Conservation (phyloP, 1,140 invertebrate species). For the Zaprionus tsacasi region DNA sequence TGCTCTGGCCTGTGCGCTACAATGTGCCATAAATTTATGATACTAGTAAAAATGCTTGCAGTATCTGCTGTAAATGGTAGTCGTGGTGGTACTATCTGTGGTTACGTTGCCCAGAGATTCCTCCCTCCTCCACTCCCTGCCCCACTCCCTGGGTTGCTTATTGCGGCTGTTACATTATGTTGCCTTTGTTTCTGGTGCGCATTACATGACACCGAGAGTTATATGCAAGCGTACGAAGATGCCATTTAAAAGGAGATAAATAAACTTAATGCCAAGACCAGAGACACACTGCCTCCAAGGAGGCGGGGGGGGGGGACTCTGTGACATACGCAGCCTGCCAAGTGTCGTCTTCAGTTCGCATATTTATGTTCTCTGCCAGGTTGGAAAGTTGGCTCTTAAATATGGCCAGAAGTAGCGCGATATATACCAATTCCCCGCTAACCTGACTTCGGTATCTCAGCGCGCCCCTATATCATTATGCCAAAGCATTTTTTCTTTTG, state of each 20-base stretch:
- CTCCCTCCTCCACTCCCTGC: too few species aligned
- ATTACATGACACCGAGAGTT: slow-evolving; percentile 74
- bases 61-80: slow-evolving; percentile 51
- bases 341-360: slow-evolving; percentile 25
- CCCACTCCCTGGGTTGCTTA: slow-evolving; percentile 3
- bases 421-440: neutral
- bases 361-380: slow-evolving; percentile 41
- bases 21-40: slow-evolving; percentile 81
- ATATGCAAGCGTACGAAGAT: slow-evolving; percentile 69
- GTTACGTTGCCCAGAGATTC: slow-evolving; percentile 19
- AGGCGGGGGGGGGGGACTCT: neutral
- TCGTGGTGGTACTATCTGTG: slow-evolving; percentile 48
- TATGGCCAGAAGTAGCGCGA: neutral
- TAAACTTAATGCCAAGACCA: slow-evolving; percentile 71
- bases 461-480: slow-evolving; percentile 54
- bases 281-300: neutral
- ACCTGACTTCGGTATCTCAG: slow-evolving; percentile 6
- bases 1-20: slow-evolving; percentile 38
- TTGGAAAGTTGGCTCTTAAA: neutral
- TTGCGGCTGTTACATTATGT: slow-evolving; percentile 73
- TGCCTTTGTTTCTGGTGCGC: slow-evolving; percentile 77
- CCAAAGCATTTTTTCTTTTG: slow-evolving; percentile 19
- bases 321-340: slow-evolving; percentile 44
- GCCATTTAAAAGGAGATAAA: slow-evolving; percentile 80
- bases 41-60: slow-evolving; percentile 75